Conservation (phyloP, 2,113 vertebrate species). For the Pterophyllum scalare region DNA sequence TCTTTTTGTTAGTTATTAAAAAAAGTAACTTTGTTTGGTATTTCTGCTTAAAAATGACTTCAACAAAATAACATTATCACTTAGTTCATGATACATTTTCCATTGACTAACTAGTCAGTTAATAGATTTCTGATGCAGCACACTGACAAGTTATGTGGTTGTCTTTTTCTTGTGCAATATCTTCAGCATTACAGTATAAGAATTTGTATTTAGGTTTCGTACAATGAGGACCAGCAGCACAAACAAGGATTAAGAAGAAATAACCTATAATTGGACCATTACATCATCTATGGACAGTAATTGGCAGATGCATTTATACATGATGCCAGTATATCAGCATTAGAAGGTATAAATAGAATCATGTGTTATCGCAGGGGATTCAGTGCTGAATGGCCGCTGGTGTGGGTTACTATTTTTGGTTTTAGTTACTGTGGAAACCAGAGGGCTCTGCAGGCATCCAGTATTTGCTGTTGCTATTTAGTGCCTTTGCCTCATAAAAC, state of each 20-base stretch:
- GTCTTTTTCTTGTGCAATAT: not conserved
- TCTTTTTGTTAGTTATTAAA: not conserved
- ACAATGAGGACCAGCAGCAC: not conserved
- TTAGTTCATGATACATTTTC: not conserved
- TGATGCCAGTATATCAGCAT: constrained; percentile 32
- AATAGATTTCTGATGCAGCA: not conserved
- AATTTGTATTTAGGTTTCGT: not conserved
- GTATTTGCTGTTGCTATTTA: constrained; percentile 70
- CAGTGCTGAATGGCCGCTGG: constrained; percentile 71
- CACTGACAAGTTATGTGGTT: not conserved
- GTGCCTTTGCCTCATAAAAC: constrained; percentile 60
- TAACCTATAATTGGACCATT: constrained; percentile 41
- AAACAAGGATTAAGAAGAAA: constrained; percentile 22
- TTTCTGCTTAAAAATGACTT: not conserved
- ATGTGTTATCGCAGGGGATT: constrained; percentile 68
- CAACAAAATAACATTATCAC: not conserved
- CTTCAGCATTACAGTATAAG: not conserved
- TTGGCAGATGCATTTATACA: constrained; percentile 47
- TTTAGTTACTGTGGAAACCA: constrained; percentile 84
- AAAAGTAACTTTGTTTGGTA: not conserved
- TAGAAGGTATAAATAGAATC: constrained; percentile 72
- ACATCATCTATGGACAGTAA: constrained; percentile 56
- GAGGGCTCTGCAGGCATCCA: constrained; percentile 68
- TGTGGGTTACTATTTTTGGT: constrained; percentile 81
- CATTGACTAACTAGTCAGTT: not conserved